A percentile compares a stretch with the other conserved stretches of the same genome.
These are phyloP conservation scores for Cataglyphis rosenhaueri DNA, from an alignment of 2,888 invertebrate species.

Conservation along the genomic window DNA sequence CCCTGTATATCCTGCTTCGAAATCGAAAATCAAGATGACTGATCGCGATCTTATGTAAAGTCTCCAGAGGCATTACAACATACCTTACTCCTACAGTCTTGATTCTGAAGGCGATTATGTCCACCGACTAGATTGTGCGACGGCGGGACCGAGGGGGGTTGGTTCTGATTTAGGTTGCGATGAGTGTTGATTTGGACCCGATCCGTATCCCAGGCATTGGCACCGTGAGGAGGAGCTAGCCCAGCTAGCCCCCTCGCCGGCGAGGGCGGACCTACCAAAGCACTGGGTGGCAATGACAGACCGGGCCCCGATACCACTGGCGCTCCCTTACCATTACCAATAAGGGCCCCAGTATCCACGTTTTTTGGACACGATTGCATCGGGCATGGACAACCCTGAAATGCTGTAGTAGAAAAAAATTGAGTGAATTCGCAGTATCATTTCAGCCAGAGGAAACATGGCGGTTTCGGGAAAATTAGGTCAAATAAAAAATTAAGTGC, in stretches of 20 bases:
- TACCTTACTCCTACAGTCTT: conserved; percentile 81
- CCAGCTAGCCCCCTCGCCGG: conserved; percentile 87
- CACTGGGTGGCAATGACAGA: conserved; percentile 86
- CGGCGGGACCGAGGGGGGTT: conserved; percentile 78
- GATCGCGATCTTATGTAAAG: background rate
- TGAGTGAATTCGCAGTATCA: background rate
- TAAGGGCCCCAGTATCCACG: conserved; percentile 99
- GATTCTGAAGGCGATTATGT: conserved; percentile 76
- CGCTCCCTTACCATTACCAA: conserved; percentile 95
- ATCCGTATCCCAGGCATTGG: conserved; percentile 86
- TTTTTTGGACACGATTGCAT: conserved; percentile 99
- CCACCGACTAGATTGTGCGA: conserved; percentile 82
- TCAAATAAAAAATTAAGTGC: background rate
- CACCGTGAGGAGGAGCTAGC: conserved; percentile 85
- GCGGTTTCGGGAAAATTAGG: background rate
- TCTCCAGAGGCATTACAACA: conserved; percentile 21
- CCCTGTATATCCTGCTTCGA: background rate
- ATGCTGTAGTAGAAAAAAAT: conserved; percentile 86
- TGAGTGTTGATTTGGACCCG: conserved; percentile 86
- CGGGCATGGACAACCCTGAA: conserved; percentile 94
- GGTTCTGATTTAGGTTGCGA: conserved; percentile 80
- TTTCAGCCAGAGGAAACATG: background rate
- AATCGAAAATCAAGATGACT: background rate
- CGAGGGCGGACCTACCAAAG: conserved; percentile 86
- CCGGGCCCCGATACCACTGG: conserved; percentile 85